Conservation (phyloP, 2,888 invertebrate genomes). For the Galerucella nymphaeae region DNA sequence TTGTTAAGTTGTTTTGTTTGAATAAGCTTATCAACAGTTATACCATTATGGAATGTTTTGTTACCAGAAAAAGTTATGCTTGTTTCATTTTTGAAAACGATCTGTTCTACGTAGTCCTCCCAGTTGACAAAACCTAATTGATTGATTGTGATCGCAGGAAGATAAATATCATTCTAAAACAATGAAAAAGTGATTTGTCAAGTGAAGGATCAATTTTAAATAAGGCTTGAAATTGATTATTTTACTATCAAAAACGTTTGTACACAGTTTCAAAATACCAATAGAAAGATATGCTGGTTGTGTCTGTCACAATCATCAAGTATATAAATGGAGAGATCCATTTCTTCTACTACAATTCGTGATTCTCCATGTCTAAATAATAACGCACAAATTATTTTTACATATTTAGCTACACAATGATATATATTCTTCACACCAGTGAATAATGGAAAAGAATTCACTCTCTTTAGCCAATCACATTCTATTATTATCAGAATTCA, state of each 20-base stretch:
- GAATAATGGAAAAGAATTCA: too few species aligned
- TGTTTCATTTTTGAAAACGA: slow-evolving; percentile 63
- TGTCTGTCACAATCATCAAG: too few species aligned
- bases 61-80: slow-evolving; percentile 52
- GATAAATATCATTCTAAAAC: slow-evolving; percentile 54
- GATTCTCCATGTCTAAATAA: too few species aligned
- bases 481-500: too few species aligned
- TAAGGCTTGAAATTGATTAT: not conserved
- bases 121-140: slow-evolving; percentile 62
- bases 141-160: slow-evolving; percentile 55
- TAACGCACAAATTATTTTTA: too few species aligned
- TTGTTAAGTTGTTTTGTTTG: slow-evolving; percentile 62
- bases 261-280: too few species aligned
- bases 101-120: slow-evolving; percentile 60
- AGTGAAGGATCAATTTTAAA: not conserved
- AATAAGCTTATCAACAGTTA: slow-evolving; percentile 59
- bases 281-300: too few species aligned
- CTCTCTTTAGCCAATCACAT: too few species aligned
- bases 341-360: too few species aligned
- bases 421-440: too few species aligned
- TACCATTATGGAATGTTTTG: slow-evolving; percentile 59
- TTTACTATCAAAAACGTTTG: not conserved
- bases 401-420: too few species aligned
- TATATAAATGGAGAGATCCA: not conserved
- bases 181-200: not conserved